phyloP scores from a whole-genome alignment of 2,797 vertebrate genomes.

The Poecilia velifera region DNA sequence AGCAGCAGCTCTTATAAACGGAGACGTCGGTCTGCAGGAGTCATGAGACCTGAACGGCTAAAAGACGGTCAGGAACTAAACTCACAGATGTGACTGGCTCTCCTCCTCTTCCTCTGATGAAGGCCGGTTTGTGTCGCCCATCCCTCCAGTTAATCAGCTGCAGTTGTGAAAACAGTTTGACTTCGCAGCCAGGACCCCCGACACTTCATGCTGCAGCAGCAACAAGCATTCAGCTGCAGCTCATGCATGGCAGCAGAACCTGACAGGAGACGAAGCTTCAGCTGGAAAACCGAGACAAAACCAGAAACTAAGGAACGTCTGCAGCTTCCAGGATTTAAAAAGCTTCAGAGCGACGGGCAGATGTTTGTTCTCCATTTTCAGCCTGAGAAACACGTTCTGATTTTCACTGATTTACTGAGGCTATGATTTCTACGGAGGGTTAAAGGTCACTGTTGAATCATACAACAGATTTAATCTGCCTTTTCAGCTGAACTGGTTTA shows the following conservation, averaged over 20 bases:
- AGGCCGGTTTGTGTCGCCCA: neutral
- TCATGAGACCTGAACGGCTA: neutral
- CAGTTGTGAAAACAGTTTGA: neutral
- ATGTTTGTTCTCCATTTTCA: neutral
- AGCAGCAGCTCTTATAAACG: neutral
- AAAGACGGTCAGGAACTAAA: neutral
- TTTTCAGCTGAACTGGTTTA: neutral
- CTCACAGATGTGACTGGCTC: neutral
- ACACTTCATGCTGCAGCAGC: neutral
- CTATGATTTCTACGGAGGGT: neutral
- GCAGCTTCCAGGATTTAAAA: neutral
- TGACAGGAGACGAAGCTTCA: neutral
- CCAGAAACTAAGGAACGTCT: neutral
- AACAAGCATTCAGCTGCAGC: neutral
- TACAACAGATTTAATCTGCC: neutral
- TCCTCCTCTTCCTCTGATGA: conserved; percentile 2
- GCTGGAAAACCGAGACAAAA: neutral
- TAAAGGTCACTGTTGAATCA: neutral
- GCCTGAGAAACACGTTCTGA: neutral
- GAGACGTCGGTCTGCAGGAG: neutral
- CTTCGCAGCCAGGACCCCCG: neutral
- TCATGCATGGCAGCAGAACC: neutral
- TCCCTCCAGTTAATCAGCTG: neutral
- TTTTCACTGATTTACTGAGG: neutral
- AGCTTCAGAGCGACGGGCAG: neutral